phyloP scores from a whole-genome alignment of 2,113 vertebrate genomes.

The Nycticryphes semicollaris region DNA sequence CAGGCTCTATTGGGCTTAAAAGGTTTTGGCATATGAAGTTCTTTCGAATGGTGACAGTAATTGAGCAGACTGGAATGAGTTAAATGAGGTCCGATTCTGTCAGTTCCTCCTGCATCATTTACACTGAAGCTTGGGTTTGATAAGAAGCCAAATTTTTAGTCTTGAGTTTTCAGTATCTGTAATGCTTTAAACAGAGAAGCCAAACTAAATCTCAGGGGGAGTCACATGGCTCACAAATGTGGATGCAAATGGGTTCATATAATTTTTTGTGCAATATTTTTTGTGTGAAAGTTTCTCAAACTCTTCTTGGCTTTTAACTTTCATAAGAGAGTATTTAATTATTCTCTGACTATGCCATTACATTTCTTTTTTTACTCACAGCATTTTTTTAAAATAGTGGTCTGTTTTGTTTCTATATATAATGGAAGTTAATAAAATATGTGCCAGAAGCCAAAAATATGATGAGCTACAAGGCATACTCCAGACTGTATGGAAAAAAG shows the following conservation, averaged over 20 bases:
- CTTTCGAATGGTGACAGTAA: not conserved
- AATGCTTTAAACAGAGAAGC: conserved; percentile 31
- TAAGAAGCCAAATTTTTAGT: conserved; percentile 35
- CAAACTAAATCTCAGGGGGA: conserved; percentile 25
- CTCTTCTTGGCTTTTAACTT: conserved; percentile 50
- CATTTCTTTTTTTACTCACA: not conserved
- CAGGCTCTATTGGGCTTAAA: not conserved
- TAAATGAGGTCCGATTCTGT: not conserved
- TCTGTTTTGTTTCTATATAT: conserved; percentile 66
- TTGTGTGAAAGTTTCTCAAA: conserved; percentile 22
- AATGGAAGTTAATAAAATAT: conserved; percentile 71
- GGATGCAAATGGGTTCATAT: conserved; percentile 5
- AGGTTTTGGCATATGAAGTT: not conserved
- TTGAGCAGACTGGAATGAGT: not conserved
- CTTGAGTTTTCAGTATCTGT: conserved; percentile 29
- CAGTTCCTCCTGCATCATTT: not conserved
- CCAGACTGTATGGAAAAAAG: conserved; percentile 47
- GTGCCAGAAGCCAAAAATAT: conserved; percentile 69
- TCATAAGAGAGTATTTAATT: conserved; percentile 57
- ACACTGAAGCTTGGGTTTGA: conserved; percentile 6
- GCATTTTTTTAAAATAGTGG: conserved; percentile 44
- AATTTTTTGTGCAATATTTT: conserved; percentile 14
- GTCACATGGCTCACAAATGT: conserved; percentile 58
- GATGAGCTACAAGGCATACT: conserved; percentile 59
- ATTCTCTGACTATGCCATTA: conserved; percentile 30